Percentiles rank a stretch among this genome's conserved stretches.
Conservation (phyloP, 2,888 invertebrate genomes). For the Dynastes tityus region DNA sequence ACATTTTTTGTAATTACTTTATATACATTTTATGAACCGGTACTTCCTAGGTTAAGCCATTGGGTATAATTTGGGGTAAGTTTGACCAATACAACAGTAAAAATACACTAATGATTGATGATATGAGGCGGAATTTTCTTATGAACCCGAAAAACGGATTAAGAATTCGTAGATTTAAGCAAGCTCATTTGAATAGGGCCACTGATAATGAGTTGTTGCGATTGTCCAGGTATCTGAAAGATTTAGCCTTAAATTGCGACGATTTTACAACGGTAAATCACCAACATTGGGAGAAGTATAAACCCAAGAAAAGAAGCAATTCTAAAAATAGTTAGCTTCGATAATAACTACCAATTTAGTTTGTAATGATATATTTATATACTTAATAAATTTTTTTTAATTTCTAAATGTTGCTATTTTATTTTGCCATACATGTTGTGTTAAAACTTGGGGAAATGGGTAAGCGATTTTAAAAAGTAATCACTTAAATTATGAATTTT, state of each 20-base stretch:
- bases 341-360: background rate
- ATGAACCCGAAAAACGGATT: constrained; percentile 98
- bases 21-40: background rate
- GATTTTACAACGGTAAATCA: constrained; percentile 92
- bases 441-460: no score
- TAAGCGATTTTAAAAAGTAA: no score
- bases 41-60: constrained; percentile 84
- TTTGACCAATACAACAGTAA: constrained; percentile 89
- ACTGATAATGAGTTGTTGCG: constrained; percentile 88
- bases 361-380: background rate
- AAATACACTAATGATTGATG: constrained; percentile 99
- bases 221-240: constrained; percentile 85
- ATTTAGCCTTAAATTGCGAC: constrained; percentile 84
- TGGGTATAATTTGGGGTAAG: constrained; percentile 98
- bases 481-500: no score
- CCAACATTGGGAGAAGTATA: constrained; percentile 91
- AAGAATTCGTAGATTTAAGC: constrained; percentile 90
- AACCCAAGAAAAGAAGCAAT: constrained; percentile 31
- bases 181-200: constrained; percentile 90
- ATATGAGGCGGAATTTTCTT: constrained; percentile 94
- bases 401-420: background rate
- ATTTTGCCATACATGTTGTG: background rate
- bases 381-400: constrained; percentile 11
- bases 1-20: no score
- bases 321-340: background rate